phyloP scores from a whole-genome alignment of 1,140 invertebrate genomes.

The Microplitis mediator region DNA sequence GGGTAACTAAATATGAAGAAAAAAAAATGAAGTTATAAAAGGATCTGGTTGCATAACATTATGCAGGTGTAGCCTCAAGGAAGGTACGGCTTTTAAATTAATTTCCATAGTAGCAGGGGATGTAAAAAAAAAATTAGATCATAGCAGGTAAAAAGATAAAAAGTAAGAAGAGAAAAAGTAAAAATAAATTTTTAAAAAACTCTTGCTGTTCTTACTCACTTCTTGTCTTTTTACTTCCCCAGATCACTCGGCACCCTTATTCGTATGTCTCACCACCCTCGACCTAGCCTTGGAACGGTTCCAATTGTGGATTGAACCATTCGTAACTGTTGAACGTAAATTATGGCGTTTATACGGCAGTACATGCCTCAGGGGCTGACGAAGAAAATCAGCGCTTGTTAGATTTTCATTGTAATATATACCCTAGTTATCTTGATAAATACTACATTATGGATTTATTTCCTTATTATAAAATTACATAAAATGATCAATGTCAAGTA shows the following conservation, averaged over 20 bases:
- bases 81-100: constrained; percentile 45
- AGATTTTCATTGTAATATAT: too few relatives aligned
- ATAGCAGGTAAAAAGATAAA: too few relatives aligned
- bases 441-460: too few relatives aligned
- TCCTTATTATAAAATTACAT: too few relatives aligned
- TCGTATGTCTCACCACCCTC: not conserved
- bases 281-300: constrained; percentile 40
- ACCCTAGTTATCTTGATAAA: too few relatives aligned
- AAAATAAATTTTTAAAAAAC: not conserved
- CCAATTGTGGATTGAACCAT: constrained; percentile 53
- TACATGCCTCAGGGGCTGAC: not conserved
- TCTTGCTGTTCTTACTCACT: not conserved
- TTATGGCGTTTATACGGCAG: constrained; percentile 50
- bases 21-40: not conserved
- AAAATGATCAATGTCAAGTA: too few relatives aligned
- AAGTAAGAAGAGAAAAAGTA: not conserved
- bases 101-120: constrained; percentile 36
- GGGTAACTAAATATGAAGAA: not conserved
- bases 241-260: not conserved
- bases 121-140: too few relatives aligned
- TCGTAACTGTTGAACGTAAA: constrained; percentile 53
- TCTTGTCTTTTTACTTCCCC: not conserved
- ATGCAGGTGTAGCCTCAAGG: constrained; percentile 36
- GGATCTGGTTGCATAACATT: constrained; percentile 28
- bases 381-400: not conserved